These are phyloP conservation scores for Sipunculus nudus DNA, from an alignment of 2,888 invertebrate genomes.

Conservation along the genomic window DNA sequence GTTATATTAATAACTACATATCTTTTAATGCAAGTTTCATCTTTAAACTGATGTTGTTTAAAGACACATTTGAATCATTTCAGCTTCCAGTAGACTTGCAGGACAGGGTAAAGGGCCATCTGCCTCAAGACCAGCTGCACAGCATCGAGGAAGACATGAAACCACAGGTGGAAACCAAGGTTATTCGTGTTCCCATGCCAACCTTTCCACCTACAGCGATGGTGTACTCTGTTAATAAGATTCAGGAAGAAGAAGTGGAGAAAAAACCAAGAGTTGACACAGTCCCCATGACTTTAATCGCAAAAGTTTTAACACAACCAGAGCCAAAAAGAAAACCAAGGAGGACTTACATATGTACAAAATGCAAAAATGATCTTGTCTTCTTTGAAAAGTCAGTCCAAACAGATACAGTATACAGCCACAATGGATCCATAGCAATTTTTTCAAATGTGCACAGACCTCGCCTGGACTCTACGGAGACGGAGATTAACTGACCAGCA, in stretches of 20 bases:
- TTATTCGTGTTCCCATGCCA: constrained; percentile 79
- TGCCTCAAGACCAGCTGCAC: constrained; percentile 59
- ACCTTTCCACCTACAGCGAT: constrained; percentile 87
- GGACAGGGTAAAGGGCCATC: constrained; percentile 76
- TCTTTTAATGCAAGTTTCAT: background rate
- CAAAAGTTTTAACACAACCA: constrained; percentile 57
- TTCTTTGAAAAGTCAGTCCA: constrained; percentile 55
- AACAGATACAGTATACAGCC: constrained; percentile 32
- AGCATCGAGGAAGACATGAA: constrained; percentile 47
- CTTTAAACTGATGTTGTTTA: background rate
- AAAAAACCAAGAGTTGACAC: too few species aligned
- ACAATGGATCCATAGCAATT: constrained; percentile 28
- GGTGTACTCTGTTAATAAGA: constrained; percentile 71
- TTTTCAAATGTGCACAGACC: constrained; percentile 16
- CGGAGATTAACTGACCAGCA: constrained; percentile 45
- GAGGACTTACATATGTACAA: constrained; percentile 54
- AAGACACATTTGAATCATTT: constrained; percentile 46
- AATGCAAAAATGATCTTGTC: constrained; percentile 53
- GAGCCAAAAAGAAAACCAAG: constrained; percentile 46
- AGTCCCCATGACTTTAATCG: constrained; percentile 60
- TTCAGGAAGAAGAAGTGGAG: too few species aligned
- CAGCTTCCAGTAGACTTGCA: constrained; percentile 92
- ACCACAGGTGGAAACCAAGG: constrained; percentile 54
- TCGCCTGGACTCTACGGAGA: constrained; percentile 44
- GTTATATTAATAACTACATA: background rate